phyloP scores from a whole-genome alignment of 2,888 invertebrate genomes.

The Lapara coniferarum region DNA sequence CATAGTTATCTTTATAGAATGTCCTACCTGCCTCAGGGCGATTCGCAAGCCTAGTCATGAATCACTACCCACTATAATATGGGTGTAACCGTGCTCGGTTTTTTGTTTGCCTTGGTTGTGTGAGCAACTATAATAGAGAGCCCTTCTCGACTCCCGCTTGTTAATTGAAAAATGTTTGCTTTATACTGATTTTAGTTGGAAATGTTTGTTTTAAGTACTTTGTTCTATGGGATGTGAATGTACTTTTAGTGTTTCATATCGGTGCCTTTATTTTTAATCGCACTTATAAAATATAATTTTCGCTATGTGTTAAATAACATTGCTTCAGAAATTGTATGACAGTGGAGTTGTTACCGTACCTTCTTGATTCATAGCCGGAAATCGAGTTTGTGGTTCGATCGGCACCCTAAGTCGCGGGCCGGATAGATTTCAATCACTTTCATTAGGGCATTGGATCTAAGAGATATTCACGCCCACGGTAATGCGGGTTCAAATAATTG shows the following conservation, averaged over 20 bases:
- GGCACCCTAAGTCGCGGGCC: background rate
- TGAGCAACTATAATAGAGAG: conserved; percentile 71
- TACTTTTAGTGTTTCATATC: background rate
- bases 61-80: conserved; percentile 52
- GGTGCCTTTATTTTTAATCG: background rate
- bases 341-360: conserved; percentile 7
- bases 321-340: background rate
- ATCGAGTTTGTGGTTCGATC: conserved; percentile 50
- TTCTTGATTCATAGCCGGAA: conserved; percentile 35
- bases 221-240: background rate
- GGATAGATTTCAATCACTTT: too few relatives aligned
- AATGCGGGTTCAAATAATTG: too few relatives aligned
- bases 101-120: conserved; percentile 62
- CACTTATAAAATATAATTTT: too few relatives aligned
- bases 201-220: background rate
- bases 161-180: conserved; percentile 67
- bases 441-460: too few relatives aligned
- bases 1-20: too few relatives aligned
- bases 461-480: too few relatives aligned
- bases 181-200: conserved; percentile 32
- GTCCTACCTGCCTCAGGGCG: too few relatives aligned
- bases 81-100: conserved; percentile 68
- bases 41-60: too few relatives aligned
- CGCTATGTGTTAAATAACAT: background rate
- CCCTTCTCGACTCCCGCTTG: conserved; percentile 59